Base-by-base conservation (phyloP, 2,113 vertebrate species). In the Helogale parvula region DNA sequence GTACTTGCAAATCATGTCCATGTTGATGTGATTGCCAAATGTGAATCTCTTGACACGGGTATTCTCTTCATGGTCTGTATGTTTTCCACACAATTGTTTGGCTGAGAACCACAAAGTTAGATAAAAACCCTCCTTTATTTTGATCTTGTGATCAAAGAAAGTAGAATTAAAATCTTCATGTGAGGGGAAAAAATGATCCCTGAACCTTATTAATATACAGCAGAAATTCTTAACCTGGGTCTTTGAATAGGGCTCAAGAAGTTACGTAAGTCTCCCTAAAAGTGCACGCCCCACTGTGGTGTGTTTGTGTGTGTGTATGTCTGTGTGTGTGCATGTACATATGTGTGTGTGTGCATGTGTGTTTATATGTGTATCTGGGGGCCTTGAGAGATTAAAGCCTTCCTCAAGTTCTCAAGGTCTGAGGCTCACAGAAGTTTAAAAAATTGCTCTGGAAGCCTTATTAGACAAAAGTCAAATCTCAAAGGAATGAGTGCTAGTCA, bases 1-100 rank as follows among this genome's bases (percentile, higher is more conserved):
- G 96, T 33, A 17, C 79, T 69, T 81, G 71, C 50, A 50, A 52
- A 45, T 60, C 7, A 27, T 47, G 45, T 80, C 12, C 29, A 33
- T 54, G 77, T 72, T 85, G 88, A 88, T 74, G 80, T 33, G 96
- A 92, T 65, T 12, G 74, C 63, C 33, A 83, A 3, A 93, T 72
- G 84, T 94, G 93, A 31, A 14, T 91, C 35, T 97, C 47, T 35
- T 35, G 8, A 69, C n/a, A 72, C 66, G 33, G 31, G 11, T 3
- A 33, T 8, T 0, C 38, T 45, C 45, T 60, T 69, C 65, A 29
- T 31, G 13, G 21, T 71, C 72, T 52, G 15, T 27, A 47, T 47
- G 21, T 89, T 92, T 94, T 91, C 21, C 11, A 72, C 57, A 63
- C 0, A 94, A 35, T 52, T n/a, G 25, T 77, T 33, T 65, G 35